Conservation (phyloP, 2,113 vertebrate genomes). For the Plecotus auritus region DNA sequence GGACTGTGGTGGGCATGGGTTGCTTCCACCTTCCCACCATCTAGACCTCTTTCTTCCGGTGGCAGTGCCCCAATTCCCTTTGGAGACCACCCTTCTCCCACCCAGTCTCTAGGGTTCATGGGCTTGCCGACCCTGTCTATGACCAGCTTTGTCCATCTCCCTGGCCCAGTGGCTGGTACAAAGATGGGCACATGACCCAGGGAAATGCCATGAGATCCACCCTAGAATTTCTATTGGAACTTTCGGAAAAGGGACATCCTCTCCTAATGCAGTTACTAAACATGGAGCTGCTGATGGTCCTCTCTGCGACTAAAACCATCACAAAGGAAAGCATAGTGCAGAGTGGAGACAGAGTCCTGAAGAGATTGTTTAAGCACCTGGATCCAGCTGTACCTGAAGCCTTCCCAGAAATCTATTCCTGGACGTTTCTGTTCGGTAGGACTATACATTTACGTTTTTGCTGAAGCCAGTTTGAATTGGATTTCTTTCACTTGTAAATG, state of each 20-base stretch:
- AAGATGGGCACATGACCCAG: not conserved
- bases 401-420: not conserved
- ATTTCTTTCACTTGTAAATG: not conserved
- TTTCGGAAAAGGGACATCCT: not conserved
- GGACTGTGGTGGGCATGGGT: not conserved
- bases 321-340: not conserved
- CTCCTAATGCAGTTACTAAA: not conserved
- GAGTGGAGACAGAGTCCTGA: not conserved
- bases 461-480: not conserved
- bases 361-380: not conserved
- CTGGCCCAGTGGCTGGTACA: not conserved
- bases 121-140: not conserved
- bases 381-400: not conserved
- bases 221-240: not conserved
- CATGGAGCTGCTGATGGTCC: not conserved
- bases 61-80: not conserved
- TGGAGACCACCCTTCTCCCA: not conserved
- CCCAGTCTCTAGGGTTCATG: not conserved
- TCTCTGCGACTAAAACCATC: not conserved
- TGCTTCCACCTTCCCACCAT: not conserved
- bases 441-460: not conserved
- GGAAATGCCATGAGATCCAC: not conserved
- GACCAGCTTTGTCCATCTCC: not conserved
- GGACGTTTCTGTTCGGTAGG: not conserved
- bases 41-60: not conserved